Conservation (phyloP, 2,888 invertebrate species). For the Dolichomitus sp. region DNA sequence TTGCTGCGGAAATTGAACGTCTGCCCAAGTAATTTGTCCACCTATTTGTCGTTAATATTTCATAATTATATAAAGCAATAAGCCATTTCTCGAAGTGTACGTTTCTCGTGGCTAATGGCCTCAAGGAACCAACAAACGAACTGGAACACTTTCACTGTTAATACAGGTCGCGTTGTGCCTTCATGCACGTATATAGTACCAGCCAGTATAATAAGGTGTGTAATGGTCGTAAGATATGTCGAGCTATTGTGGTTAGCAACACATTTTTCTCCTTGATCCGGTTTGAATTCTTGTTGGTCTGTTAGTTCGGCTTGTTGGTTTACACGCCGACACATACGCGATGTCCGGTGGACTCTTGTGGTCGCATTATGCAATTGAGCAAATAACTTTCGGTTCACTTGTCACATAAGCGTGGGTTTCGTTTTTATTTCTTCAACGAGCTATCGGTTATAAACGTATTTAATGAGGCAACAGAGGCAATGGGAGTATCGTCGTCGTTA, state of each 20-base stretch:
- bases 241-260: constrained; percentile 58
- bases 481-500: constrained; percentile 30
- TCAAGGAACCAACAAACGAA: constrained; percentile 63
- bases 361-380: constrained; percentile 63
- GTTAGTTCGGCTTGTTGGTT: constrained; percentile 25
- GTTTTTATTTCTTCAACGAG: not conserved
- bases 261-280: constrained; percentile 67
- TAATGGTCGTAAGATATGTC: constrained; percentile 37
- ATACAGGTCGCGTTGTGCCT: constrained; percentile 44
- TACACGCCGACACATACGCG: constrained; percentile 1
- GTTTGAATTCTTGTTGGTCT: constrained; percentile 62
- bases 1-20: constrained; percentile 8
- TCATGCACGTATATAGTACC: not conserved
- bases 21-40: not conserved
- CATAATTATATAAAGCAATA: constrained; percentile 15
- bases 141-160: constrained; percentile 70
- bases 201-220: constrained; percentile 43
- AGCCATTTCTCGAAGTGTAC: constrained; percentile 49
- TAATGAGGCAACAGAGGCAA: constrained; percentile 43
- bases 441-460: constrained; percentile 44
- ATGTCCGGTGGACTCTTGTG: constrained; percentile 12
- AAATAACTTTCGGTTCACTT: constrained; percentile 63
- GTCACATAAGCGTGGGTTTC: constrained; percentile 47
- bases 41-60: constrained; percentile 14
- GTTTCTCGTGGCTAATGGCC: constrained; percentile 61